Base-by-base conservation (phyloP, 2,888 invertebrate genomes). In the Odontothrips loti region DNA sequence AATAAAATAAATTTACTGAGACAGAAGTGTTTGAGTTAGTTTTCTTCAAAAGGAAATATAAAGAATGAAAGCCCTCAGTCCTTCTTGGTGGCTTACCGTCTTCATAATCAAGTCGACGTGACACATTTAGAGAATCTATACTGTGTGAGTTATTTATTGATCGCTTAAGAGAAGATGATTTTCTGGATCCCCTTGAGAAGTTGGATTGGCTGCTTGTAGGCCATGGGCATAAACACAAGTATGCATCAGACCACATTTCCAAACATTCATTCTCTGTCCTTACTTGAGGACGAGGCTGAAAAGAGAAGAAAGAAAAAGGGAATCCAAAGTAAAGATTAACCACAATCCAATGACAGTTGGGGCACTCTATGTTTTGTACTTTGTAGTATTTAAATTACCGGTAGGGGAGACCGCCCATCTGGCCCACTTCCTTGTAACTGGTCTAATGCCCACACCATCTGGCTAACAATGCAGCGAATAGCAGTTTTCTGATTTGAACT, bases 141-240 rank as follows among this genome's bases (percentile, higher is more conserved):
- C 34, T 82, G 81, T 27, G 81, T 27, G 80, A 80, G 83, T 84
- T 17, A 80, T 83, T 82, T 84, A 68, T 82, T 84, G 88, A 89
- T 84, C 90, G 89, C 83, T 90, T 89, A 79, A 90, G 88, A 83
- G 89, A 90, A 0, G 89, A 88, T 82, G 88, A 89, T 85, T 89
- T 90, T 84, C 89, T 89, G 79, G 88, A 88, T 75, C 88, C 90
- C 84, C 90, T 87, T 85, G 89, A 86, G 84, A 89, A 75, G 27
- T 75, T 75, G 1, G 23, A 12, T 27, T 75, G 88, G 84, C 88
- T 84, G 84, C 90, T 88, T 82, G 90, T 86, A 85, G 90, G 91
- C 90, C 92, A 93, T 10, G 90, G 89, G 85, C 93, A 93, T 20
- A 88, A 85, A 84, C 93, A 93, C 58, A 89, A 89, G 0, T 88